phyloP scores from a whole-genome alignment of 1,140 invertebrate species.

The Hycleus phaleratus region DNA sequence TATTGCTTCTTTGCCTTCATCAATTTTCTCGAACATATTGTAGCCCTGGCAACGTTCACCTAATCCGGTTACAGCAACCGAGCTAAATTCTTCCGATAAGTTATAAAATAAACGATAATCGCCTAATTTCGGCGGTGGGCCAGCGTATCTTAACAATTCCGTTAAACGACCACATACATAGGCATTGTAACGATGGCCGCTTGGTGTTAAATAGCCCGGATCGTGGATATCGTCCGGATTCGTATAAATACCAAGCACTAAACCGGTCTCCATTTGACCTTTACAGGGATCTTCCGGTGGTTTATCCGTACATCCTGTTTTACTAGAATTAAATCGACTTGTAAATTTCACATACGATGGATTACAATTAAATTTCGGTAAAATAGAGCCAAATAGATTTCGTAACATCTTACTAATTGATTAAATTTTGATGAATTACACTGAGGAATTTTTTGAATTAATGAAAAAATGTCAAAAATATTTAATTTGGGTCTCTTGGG shows the following conservation, averaged over 20 bases:
- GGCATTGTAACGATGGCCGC: slow-evolving; percentile 48
- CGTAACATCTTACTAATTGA: too few species aligned
- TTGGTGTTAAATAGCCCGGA: slow-evolving; percentile 46
- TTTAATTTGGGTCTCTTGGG: too few species aligned
- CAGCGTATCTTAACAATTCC: slow-evolving; percentile 33
- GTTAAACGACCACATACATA: slow-evolving; percentile 34
- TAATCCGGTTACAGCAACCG: slow-evolving; percentile 60
- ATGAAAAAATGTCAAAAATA: too few species aligned
- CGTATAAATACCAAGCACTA: slow-evolving; percentile 51
- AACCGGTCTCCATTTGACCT: slow-evolving; percentile 38
- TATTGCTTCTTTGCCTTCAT: slow-evolving; percentile 62
- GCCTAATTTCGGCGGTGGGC: slow-evolving; percentile 44
- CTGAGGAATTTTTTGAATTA: too few species aligned
- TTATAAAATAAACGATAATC: slow-evolving; percentile 53
- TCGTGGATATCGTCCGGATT: slow-evolving; percentile 43
- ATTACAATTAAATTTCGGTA: too few species aligned
- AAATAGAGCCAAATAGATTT: too few species aligned
- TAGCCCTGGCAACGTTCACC: slow-evolving; percentile 56
- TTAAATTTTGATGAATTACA: too few species aligned
- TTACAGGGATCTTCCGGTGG: slow-evolving; percentile 20
- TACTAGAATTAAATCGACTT: too few species aligned
- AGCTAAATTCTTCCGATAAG: slow-evolving; percentile 52
- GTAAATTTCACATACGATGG: too few species aligned
- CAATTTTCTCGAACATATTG: slow-evolving; percentile 57
- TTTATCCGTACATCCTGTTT: neutral